These are phyloP conservation scores for Drosophila ezoana DNA, from an alignment of 2,888 invertebrate species.

Conservation along the genomic window DNA sequence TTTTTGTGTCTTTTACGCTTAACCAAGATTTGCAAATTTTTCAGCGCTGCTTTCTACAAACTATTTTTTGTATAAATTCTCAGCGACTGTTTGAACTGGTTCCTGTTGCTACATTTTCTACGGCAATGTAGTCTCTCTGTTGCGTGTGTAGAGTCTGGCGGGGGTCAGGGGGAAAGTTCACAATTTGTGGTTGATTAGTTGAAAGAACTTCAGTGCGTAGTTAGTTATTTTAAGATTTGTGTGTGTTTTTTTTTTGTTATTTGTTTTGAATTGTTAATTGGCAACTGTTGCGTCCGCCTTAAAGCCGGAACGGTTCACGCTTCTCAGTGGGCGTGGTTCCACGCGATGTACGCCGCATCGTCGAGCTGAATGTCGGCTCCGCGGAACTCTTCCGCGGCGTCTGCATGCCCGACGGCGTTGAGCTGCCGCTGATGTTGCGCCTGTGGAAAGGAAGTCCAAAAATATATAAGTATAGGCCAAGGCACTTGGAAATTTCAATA, in stretches of 20 bases:
- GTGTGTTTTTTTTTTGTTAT: slow-evolving; percentile 23
- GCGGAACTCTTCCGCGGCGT: slow-evolving; percentile 84
- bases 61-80: slow-evolving; percentile 24
- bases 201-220: slow-evolving; percentile 74
- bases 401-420: slow-evolving; percentile 85
- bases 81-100: slow-evolving; percentile 21
- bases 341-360: slow-evolving; percentile 83
- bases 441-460: slow-evolving; percentile 51
- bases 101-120: slow-evolving; percentile 47
- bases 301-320: slow-evolving; percentile 91
- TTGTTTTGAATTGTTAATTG: slow-evolving; percentile 48
- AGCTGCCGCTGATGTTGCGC: slow-evolving; percentile 84
- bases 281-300: slow-evolving; percentile 81
- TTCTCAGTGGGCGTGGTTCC: slow-evolving; percentile 85
- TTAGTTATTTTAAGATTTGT: slow-evolving; percentile 52
- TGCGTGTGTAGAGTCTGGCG: slow-evolving; percentile 1
- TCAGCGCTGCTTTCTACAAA: slow-evolving; percentile 14
- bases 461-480: slow-evolving; percentile 18
- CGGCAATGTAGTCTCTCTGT: slow-evolving; percentile 37
- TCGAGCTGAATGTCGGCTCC: slow-evolving; percentile 83
- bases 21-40: slow-evolving; percentile 20
- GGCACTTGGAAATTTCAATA: neutral
- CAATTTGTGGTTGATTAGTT: slow-evolving; percentile 55
- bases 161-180: slow-evolving; percentile 29
- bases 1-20: slow-evolving; percentile 53